Conservation (phyloP, 2,113 vertebrate species). For the Silurus glanis region DNA sequence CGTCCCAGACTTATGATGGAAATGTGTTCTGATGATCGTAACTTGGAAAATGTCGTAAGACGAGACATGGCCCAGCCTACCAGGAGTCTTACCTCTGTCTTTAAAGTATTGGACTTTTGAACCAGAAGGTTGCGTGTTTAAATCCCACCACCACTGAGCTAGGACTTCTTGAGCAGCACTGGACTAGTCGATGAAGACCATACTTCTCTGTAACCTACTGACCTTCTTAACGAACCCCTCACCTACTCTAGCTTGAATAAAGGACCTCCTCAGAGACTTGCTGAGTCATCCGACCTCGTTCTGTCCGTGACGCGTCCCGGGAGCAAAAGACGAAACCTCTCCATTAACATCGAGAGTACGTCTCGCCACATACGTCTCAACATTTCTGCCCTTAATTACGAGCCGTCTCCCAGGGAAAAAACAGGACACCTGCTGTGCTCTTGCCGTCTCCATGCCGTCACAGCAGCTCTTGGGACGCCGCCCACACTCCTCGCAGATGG, state of each 20-base stretch:
- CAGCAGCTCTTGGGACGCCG: conserved; percentile 25
- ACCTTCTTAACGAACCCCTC: background rate
- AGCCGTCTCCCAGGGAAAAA: conserved; percentile 58
- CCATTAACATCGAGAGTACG: background rate
- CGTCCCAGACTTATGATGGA: too few species aligned
- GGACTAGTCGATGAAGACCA: background rate
- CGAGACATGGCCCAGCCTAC: too few species aligned
- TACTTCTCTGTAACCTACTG: background rate
- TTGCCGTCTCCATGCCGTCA: conserved; percentile 11
- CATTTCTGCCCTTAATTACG: conserved; percentile 62
- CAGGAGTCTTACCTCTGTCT: too few species aligned
- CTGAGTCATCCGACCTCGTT: background rate
- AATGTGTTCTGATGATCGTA: too few species aligned
- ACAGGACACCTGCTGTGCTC: conserved; percentile 39
- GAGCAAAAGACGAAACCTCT: conserved; percentile 15
- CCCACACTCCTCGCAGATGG: conserved; percentile 43
- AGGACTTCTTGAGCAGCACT: background rate
- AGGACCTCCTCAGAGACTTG: background rate
- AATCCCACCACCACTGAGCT: too few species aligned
- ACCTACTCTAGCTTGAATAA: background rate
- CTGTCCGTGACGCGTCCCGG: background rate
- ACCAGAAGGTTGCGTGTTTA: too few species aligned
- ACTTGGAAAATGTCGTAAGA: too few species aligned
- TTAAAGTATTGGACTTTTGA: too few species aligned
- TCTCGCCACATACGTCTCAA: background rate